phyloP scores from a whole-genome alignment of 2,888 invertebrate species.

The Apamea monoglypha region DNA sequence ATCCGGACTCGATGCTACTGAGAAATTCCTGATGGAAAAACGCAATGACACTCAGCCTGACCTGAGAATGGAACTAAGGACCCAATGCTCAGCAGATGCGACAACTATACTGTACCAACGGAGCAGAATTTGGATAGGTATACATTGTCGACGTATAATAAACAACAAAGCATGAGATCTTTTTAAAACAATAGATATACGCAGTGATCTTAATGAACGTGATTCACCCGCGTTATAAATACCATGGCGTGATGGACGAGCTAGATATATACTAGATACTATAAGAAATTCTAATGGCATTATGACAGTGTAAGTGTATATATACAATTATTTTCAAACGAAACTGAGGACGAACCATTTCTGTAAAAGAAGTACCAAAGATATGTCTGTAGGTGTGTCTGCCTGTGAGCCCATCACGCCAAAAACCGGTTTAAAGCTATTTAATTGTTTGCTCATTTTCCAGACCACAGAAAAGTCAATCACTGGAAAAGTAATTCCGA shows the following conservation, averaged over 20 bases:
- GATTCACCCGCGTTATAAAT: slow-evolving; percentile 71
- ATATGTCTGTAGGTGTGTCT: background rate
- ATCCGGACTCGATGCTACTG: background rate
- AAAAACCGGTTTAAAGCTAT: background rate
- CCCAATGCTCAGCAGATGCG: background rate
- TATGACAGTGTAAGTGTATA: slow-evolving; percentile 11
- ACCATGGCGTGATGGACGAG: slow-evolving; percentile 66
- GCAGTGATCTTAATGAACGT: slow-evolving; percentile 57
- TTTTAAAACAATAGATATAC: slow-evolving; percentile 27
- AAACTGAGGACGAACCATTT: background rate
- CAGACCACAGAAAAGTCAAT: background rate
- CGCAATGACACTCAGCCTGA: background rate
- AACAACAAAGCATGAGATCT: background rate
- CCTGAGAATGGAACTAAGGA: background rate
- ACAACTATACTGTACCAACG: background rate
- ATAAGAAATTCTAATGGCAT: slow-evolving; percentile 1
- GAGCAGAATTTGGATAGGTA: background rate
- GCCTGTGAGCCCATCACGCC: background rate
- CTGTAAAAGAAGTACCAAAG: background rate
- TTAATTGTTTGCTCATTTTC: background rate
- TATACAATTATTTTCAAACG: slow-evolving; percentile 1
- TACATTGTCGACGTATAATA: background rate
- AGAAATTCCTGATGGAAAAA: background rate
- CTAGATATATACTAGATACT: slow-evolving; percentile 61
- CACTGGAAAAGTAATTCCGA: background rate